Conservation (phyloP, 2,113 vertebrate species). For the Tichodroma muraria region DNA sequence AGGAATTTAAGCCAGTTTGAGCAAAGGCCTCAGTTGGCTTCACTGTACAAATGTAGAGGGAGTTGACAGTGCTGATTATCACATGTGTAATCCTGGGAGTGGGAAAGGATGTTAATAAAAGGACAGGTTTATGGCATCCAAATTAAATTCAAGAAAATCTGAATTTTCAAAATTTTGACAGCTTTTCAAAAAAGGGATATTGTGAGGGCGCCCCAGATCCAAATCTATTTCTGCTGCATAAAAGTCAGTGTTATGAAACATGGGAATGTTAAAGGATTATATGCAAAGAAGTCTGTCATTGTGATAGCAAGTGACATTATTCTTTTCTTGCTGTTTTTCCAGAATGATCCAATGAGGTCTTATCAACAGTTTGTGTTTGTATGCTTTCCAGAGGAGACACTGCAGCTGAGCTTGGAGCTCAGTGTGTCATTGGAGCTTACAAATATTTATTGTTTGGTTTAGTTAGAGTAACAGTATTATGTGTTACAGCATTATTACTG, state of each 20-base stretch:
- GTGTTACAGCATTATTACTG: not conserved
- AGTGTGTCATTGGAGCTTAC: not conserved
- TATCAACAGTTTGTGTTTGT: not conserved
- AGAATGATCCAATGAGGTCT: not conserved
- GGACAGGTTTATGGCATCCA: not conserved
- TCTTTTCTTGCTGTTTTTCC: not conserved
- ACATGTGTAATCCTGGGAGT: not conserved
- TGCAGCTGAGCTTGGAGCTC: not conserved
- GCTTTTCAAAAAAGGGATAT: not conserved
- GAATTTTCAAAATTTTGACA: not conserved
- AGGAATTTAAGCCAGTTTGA: not conserved
- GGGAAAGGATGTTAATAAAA: not conserved
- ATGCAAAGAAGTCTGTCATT: not conserved
- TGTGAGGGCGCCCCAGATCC: not conserved
- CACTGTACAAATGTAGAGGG: not conserved
- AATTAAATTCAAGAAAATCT: not conserved
- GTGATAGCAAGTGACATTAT: not conserved
- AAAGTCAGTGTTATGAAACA: not conserved
- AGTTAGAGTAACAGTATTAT: not conserved
- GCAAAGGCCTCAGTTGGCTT: not conserved
- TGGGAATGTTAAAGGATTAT: not conserved
- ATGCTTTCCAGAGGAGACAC: not conserved
- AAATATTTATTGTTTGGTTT: not conserved
- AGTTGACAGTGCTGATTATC: not conserved
- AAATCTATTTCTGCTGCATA: not conserved